Conservation (phyloP, 1,140 invertebrate species). For the Vollenhovia emeryi region DNA sequence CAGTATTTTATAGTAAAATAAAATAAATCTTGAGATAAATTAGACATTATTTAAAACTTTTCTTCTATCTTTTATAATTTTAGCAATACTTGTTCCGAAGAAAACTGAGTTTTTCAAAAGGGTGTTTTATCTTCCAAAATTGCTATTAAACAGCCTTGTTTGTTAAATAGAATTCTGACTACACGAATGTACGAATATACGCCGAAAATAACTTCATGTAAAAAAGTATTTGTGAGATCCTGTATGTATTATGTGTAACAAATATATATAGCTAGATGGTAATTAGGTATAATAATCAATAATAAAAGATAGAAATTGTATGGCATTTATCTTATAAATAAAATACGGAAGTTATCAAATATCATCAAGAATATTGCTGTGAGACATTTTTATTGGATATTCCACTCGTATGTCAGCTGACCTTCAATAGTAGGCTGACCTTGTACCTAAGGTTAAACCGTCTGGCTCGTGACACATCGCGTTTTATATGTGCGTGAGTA, state of each 20-base stretch:
- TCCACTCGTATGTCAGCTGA: not conserved
- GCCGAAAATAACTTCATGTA: no score
- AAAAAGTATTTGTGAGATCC: no score
- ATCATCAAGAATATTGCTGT: not conserved
- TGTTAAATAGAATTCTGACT: no score
- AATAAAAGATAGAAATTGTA: not conserved
- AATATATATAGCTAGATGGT: not conserved
- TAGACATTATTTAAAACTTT: no score
- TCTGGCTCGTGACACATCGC: not conserved
- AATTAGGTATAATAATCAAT: constrained; percentile 1
- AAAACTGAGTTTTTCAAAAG: no score
- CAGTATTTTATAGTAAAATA: no score
- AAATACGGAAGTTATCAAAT: not conserved
- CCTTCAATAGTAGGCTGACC: not conserved
- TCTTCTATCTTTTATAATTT: no score
- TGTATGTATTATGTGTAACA: not conserved
- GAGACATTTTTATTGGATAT: not conserved
- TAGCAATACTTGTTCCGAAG: no score
- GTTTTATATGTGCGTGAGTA: not conserved
- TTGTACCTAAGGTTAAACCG: constrained; percentile 2
- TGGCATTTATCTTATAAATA: constrained; percentile 1
- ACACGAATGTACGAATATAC: no score
- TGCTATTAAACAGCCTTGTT: no score
- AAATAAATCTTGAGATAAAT: no score
- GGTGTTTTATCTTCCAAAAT: no score